These are phyloP conservation scores for Agriopis marginaria DNA, from an alignment of 2,888 invertebrate genomes.

Conservation along the genomic window DNA sequence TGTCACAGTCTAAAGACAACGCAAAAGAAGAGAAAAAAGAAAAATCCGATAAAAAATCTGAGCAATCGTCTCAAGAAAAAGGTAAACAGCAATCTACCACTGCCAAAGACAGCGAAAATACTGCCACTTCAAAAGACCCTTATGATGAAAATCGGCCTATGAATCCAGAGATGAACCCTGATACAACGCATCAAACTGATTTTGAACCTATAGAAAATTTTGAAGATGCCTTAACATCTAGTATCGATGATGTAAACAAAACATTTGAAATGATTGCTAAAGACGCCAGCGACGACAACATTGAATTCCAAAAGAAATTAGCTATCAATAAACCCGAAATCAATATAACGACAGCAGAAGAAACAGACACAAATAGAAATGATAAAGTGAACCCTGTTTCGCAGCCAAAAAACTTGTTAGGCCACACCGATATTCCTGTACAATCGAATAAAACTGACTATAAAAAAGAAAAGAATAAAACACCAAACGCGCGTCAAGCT, in stretches of 20 bases:
- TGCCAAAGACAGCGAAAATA: constrained; percentile 29
- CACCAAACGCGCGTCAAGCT: constrained; percentile 72
- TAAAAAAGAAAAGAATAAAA: constrained; percentile 83
- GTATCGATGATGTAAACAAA: constrained; percentile 75
- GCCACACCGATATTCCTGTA: constrained; percentile 83
- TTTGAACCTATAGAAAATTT: constrained; percentile 78
- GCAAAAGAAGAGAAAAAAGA: constrained; percentile 53
- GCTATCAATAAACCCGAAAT: constrained; percentile 67
- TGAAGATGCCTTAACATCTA: constrained; percentile 79
- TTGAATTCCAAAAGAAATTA: constrained; percentile 37
- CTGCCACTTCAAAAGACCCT: constrained; percentile 29
- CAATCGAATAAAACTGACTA: constrained; percentile 83
- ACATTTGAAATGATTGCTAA: constrained; percentile 77
- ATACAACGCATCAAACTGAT: constrained; percentile 43
- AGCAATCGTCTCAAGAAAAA: constrained; percentile 59
- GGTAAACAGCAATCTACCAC: constrained; percentile 64
- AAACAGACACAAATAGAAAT: constrained; percentile 55
- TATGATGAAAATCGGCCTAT: constrained; percentile 30
- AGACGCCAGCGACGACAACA: constrained; percentile 55
- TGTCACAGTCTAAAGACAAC: constrained; percentile 45
- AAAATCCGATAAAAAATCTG: constrained; percentile 56
- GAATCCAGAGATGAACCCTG: constrained; percentile 33
- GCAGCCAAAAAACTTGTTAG: constrained; percentile 86
- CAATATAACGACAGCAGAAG: constrained; percentile 69
- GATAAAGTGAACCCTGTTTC: constrained; percentile 65